Base-by-base conservation (phyloP, 35 echinoderm and acorn worm species). In the Lytechinus pictus region DNA sequence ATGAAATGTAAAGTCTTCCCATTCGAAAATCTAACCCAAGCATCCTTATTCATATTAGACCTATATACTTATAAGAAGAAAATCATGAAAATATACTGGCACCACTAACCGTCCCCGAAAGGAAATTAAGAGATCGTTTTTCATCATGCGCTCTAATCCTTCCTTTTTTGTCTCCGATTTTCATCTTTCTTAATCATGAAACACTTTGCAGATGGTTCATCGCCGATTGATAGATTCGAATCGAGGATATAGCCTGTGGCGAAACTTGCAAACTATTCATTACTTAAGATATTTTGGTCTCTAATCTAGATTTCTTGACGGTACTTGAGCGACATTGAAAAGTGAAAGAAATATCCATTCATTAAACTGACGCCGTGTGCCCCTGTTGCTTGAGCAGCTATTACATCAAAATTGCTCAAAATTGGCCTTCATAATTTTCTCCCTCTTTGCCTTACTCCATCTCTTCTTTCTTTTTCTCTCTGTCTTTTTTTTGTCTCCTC, bases 221-320 rank as follows among this genome's bases (percentile, higher is more conserved):
- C 16, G 66, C 66, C 66, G 66, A 79, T 79, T 79, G 16, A 79
- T 79, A 24, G 16, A 79, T 79, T 79, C 66, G 21, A 79, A 79
- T 24, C 66, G 19, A n/a, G 21, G 19, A 79, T 79, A 24, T 79
- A 24, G 66, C 66, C 66, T 24, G 16, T 79, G 66, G 66, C 66
- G 19, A 79, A 79, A 79, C 21, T 79, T 24, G 19, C 66, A 79
- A 24, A 24, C 66, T 79, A 79, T 79, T 79, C 21, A 79, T 79
- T 79, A n/a, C 66, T 79, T 79, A 79, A 79, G 66, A 79, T 79
- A n/a, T 79, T 79, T 79, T 79, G 19, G 66, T 79, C 66, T 79
- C n/a, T 79, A 24, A 79, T 79, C 66, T 79, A 24, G 21, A 79
- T 79, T 79, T n/a, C 6, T 24, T 79, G 66, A 24, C 66, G n/a